Base-by-base conservation (phyloP, 1,140 invertebrate genomes). In the Euura lappo region DNA sequence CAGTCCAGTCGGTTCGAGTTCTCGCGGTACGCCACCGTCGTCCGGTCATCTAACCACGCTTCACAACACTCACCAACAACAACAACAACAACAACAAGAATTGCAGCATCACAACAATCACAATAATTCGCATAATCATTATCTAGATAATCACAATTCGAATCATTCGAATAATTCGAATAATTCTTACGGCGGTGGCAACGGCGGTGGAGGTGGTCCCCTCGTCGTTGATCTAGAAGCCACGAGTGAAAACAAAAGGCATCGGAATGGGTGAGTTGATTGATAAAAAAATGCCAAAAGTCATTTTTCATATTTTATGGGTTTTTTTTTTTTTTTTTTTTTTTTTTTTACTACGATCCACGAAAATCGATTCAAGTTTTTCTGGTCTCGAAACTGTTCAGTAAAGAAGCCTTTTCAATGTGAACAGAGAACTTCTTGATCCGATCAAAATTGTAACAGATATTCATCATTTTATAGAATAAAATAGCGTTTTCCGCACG, bases 101-200 rank as follows among this genome's bases (percentile, higher is more conserved):
- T 70, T 73, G 28, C 28, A 28, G 71, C 80, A 81, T 74, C 81
- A 84, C n/a, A 82, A 84, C 70, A 84, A 87, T 75, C 83, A 84
- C 69, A 83, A 81, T 71, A 77, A 66, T 70, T 73, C 80, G 75
- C 84, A 85, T 74, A 85, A 86, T 80, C 81, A 85, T 71, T 86
- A 83, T 70, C 69, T 83, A 75, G 84, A 86, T 68, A 87, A 86
- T 83, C 81, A 86, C 69, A 86, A 85, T 77, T 81, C 84, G 42
- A 86, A 86, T 80, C 83, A 85, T 60, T 60, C 51, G 51, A 60
- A 60, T 60, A 71, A 80, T 79, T 44, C 84, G 51, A 11, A 83
- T 46, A 28, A 28, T 28, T 28, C 28, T 28, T 28, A 28, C 28
- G 28, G 28, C 28, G 28, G 28, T 28, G 28, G 28, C 1, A 28